phyloP scores from a whole-genome alignment of 2,888 invertebrate species.

The Gastracanthus pulcherrimus region DNA sequence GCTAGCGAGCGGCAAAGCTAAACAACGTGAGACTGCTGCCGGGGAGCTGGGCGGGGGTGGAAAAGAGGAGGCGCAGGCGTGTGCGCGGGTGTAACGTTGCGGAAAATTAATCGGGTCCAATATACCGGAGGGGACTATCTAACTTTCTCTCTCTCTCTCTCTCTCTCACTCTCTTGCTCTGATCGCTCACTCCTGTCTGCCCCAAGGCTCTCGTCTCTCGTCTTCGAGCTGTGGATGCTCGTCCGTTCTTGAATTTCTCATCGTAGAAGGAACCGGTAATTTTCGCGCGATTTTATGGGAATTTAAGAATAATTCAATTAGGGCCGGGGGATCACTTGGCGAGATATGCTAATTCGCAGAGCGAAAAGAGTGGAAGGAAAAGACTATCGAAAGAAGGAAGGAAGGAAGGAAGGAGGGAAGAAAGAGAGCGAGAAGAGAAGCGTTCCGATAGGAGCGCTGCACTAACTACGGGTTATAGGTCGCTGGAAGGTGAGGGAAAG shows the following conservation, averaged over 20 bases:
- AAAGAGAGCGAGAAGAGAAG: background rate
- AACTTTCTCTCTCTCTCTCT: slow-evolving; percentile 47
- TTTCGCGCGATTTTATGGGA: slow-evolving; percentile 77
- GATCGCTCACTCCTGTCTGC: slow-evolving; percentile 40
- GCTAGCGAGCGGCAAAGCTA: background rate
- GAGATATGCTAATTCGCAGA: slow-evolving; percentile 76
- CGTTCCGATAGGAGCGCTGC: slow-evolving; percentile 39
- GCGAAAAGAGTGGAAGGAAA: slow-evolving; percentile 44
- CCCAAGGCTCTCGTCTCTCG: slow-evolving; percentile 1
- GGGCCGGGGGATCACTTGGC: slow-evolving; percentile 74
- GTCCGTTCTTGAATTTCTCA: slow-evolving; percentile 49
- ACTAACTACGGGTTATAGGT: slow-evolving; percentile 64
- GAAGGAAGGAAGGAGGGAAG: slow-evolving; percentile 54
- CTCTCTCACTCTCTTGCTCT: too few relatives aligned
- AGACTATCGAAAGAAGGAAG: background rate
- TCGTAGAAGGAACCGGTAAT: slow-evolving; percentile 67
- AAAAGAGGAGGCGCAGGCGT: slow-evolving; percentile 38
- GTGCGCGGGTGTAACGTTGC: slow-evolving; percentile 72
- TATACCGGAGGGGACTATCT: slow-evolving; percentile 61
- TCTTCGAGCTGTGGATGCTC: slow-evolving; percentile 28
- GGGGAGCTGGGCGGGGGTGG: slow-evolving; percentile 56
- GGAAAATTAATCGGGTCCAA: slow-evolving; percentile 75
- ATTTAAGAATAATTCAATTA: slow-evolving; percentile 78
- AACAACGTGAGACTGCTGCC: background rate
- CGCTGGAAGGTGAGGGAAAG: slow-evolving; percentile 56